Base-by-base conservation (phyloP, 1,140 invertebrate species). In the Patella vulgata region DNA sequence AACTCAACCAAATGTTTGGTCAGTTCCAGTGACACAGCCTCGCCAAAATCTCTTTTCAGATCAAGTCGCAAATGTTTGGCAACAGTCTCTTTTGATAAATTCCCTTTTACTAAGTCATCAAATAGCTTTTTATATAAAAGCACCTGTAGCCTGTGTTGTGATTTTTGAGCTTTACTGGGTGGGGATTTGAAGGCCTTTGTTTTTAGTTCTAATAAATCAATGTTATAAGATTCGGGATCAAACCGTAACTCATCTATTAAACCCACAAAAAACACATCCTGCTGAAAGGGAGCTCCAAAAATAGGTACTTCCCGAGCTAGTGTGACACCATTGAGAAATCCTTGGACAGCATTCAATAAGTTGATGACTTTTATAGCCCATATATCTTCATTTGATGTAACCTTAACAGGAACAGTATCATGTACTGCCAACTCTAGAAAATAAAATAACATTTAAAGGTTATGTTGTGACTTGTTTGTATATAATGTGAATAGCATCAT, bases 191-290 rank as follows among this genome's bases (percentile, higher is more conserved):
- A 62, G n/a, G 54, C 70, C 36, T 77, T 71, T 12, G 80, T 82
- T 62, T 82, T 82, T 23, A 82, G 58, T 54, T 82, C 80, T 9
- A 46, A 54, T 27, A 82, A 53, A 36, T 74, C 71, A 28, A 80
- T 47, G 5, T 60, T 62, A 52, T 73, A 77, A 5, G 51, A 58
- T 12, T 73, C 65, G n/a, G 70, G 70, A 57, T 82, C 73, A 68
- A 78, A 82, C 17, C 66, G 65, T 0, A 82, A 67, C 52, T 82
- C 78, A 56, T 82, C 80, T 40, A 81, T 75, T 9, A 82, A 58
- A 5, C 80, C 80, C 51, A 78, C 73, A 33, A 81, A 69, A 19
- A 79, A 58, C 31, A 75, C 73, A 19, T 70, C 65, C 6, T 56
- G 39, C 14, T 68, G 63, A 64, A 80, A 81, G 33, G 77, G 80